Evolutionary conservation across 2,888 invertebrate genomes (phyloP).

Genomic region (Leucophenga maculata): DNA sequence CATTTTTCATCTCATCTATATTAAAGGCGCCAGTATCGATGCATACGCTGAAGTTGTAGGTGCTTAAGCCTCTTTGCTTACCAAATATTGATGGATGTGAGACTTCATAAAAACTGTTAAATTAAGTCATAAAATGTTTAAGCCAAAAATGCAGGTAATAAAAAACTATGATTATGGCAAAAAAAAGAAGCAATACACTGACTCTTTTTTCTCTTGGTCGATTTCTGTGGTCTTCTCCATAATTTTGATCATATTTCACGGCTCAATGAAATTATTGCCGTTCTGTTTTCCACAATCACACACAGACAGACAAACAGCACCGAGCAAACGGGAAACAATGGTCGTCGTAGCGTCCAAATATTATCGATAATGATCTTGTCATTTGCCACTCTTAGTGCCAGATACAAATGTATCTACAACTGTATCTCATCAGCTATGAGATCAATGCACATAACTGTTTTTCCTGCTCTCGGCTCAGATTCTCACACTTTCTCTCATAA

Average conservation of each 20-base stretch:
- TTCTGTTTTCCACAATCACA: slow-evolving; percentile 4
- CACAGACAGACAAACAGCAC: neutral
- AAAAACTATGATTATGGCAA: neutral
- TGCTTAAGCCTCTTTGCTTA: no score
- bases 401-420: slow-evolving; percentile 24
- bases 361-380: slow-evolving; percentile 52
- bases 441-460: slow-evolving; percentile 53
- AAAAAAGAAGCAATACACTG: neutral
- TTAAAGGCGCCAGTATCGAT: no score
- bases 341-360: slow-evolving; percentile 9
- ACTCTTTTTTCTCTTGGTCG: no score
- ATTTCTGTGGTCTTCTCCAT: slow-evolving; percentile 34
- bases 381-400: slow-evolving; percentile 32
- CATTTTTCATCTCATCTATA: no score
- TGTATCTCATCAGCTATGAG: slow-evolving; percentile 35
- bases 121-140: no score
- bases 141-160: no score
- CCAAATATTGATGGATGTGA: no score
- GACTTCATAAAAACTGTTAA: no score
- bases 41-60: no score
- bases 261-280: slow-evolving; percentile 44
- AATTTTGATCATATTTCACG: slow-evolving; percentile 66
- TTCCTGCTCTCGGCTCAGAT: slow-evolving; percentile 45
- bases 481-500: slow-evolving; percentile 66
- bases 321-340: slow-evolving; percentile 4